phyloP scores from a whole-genome alignment of 2,797 vertebrate species.

The Graptemys geographica region DNA sequence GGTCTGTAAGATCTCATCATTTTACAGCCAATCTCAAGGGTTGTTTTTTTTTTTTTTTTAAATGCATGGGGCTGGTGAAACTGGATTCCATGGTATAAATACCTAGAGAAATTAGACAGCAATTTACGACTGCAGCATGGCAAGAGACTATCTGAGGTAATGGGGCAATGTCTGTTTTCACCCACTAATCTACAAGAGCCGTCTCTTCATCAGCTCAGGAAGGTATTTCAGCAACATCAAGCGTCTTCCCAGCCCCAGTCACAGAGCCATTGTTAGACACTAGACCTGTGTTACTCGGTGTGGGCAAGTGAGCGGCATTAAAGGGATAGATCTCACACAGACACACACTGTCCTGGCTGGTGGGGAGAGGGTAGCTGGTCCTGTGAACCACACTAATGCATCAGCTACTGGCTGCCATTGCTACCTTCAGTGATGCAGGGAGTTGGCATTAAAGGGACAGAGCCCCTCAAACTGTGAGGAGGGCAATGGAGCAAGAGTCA shows the following conservation, averaged over 20 bases:
- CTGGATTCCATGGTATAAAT: background rate
- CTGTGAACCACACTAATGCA: background rate
- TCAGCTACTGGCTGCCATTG: no score
- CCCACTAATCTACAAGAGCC: no score
- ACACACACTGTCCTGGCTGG: background rate
- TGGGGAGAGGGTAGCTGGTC: background rate
- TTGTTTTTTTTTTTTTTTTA: background rate
- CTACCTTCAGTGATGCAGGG: background rate
- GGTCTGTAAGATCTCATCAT: background rate
- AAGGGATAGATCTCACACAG: no score
- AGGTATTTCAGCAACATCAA: background rate
- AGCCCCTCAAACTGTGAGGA: background rate
- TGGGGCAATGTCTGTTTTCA: no score
- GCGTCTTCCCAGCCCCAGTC: no score
- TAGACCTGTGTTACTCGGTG: no score
- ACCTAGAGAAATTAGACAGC: slow-evolving; percentile 22
- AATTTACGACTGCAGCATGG: no score
- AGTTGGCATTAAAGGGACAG: background rate
- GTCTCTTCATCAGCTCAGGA: no score
- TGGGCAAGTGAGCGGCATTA: no score
- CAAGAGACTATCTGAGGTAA: no score
- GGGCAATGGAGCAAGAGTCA: background rate
- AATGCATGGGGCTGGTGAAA: slow-evolving; percentile 1
- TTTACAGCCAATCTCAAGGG: background rate
- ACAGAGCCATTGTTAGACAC: background rate